Percentiles rank a stretch among this genome's conserved stretches.
These are phyloP conservation scores for Geotrypetes seraphini DNA, from an alignment of 2,797 vertebrate genomes.

Conservation along the genomic window DNA sequence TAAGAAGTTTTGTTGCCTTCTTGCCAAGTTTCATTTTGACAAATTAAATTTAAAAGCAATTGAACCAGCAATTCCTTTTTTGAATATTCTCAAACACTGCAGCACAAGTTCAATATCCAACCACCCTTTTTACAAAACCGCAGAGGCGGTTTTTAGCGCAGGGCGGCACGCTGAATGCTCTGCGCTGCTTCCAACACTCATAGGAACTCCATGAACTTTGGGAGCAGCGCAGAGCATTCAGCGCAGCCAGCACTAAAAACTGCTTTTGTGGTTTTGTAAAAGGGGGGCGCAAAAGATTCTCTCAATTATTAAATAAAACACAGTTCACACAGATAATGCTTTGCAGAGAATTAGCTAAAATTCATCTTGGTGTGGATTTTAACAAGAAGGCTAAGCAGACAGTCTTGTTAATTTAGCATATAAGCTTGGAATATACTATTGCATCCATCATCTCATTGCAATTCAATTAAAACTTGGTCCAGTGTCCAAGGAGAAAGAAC, in stretches of 20 bases:
- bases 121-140: too few relatives aligned
- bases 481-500: constrained; percentile 45
- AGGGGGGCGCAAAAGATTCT: constrained; percentile 23
- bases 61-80: constrained; percentile 1
- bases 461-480: constrained; percentile 59
- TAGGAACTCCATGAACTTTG: too few relatives aligned
- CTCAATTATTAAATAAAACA: constrained; percentile 21
- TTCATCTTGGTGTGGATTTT: constrained; percentile 36
- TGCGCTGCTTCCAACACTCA: too few relatives aligned
- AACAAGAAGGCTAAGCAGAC: constrained; percentile 53
- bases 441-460: constrained; percentile 61
- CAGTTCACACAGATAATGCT: constrained; percentile 29
- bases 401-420: constrained; percentile 67
- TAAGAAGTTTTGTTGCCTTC: constrained; percentile 4
- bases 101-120: constrained; percentile 1
- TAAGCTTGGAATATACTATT: constrained; percentile 55
- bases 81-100: not conserved
- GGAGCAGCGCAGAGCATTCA: too few relatives aligned
- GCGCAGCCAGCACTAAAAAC: constrained; percentile 23
- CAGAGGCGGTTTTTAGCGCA: too few relatives aligned
- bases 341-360: constrained; percentile 48
- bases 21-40: constrained; percentile 7
- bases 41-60: constrained; percentile 8
- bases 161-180: too few relatives aligned
- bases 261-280: too few relatives aligned